Base-by-base conservation (phyloP, 2,888 invertebrate species). In the Lymantria dispar region DNA sequence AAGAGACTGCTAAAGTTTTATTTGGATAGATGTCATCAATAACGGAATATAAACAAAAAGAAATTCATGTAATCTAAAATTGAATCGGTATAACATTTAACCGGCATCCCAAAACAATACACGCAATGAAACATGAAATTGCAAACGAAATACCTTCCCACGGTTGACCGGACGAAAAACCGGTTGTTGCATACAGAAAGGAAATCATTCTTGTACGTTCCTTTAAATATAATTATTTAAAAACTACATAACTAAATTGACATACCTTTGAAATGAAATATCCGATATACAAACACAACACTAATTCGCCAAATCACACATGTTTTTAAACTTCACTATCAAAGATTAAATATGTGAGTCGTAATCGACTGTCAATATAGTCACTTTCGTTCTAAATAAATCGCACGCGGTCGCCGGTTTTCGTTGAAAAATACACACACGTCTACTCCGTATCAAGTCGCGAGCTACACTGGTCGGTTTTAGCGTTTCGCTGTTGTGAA, bases 101-200 rank as follows among this genome's bases (percentile, higher is more conserved):
- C 1, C 1, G 12, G 11, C n/a, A 10, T n/a, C 29, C 22, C n/a
- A 29, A 38, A 72, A 76, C 65, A 74, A 69, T 70, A 54, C 60
- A 65, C 47, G 58, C 62, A 62, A 65, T 66, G 50, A 62, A 30
- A 62, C 59, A 65, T 67, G 62, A 73, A 74, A 74, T 75, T 71
- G 74, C 85, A 78, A 84, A 73, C 72, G 65, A 71, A 79, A 82
- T 83, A 65, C 80, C 84, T 88, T 89, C 89, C 86, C 89, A 89
- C 89, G 87, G 78, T 76, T 68, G 74, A 76, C 79, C 85, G 85
- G 81, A 85, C 83, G 79, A 80, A 78, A 83, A 88, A 87, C 89
- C 74, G 82, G 88, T 88, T 82, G 68, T 78, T 84, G 82, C 85
- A 85, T 84, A 80, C 83, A 83, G 64, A 85, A 85, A 85, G 83